Base-by-base conservation (phyloP, 2,888 invertebrate species). In the Leptothorax acervorum region DNA sequence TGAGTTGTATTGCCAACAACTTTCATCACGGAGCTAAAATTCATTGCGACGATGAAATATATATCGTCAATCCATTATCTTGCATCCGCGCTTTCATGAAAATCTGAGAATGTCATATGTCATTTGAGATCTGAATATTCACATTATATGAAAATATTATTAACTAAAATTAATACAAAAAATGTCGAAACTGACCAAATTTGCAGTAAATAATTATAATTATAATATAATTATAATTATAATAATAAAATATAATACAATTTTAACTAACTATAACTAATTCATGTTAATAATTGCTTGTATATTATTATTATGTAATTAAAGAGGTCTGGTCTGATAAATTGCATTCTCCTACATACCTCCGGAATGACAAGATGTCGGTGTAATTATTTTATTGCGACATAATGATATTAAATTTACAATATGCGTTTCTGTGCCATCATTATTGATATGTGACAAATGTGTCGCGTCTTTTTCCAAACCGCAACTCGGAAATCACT, bases 61-160 rank as follows among this genome's bases (percentile, higher is more conserved):
- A 73, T 62, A 15, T 51, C 28, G 51, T 8, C 35, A 23, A 73
- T 73, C 73, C n/a, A 62, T 62, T 74, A 74, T 45, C 60, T 74
- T 45, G 28, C 60, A 74, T 42, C 28, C 18, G 42, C 42, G 11
- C 31, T 18, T 42, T 8, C 6, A n/a, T 31, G 31, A 74, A 62
- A 74, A 74, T 31, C 11, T 18, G 8, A 28, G 15, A 74, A 62
- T 62, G 8, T 45, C 31, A 60, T 39, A 57, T 6, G 23, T 45
- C 31, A 55, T 28, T 73, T 55, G 42, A 45, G 2, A 28, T 18
- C 6, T 42, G 18, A 74, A n/a, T 74, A 31, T 74, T 42, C 12
- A 60, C 9, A 12, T 74, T 31, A 31, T 31, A 2, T 12, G 18
- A n/a, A 62, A 74, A 31, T n/a, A 0, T 6, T 42, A 60, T 73